phyloP scores from a whole-genome alignment of 1,140 invertebrate species.

The Panulirus ornatus region DNA sequence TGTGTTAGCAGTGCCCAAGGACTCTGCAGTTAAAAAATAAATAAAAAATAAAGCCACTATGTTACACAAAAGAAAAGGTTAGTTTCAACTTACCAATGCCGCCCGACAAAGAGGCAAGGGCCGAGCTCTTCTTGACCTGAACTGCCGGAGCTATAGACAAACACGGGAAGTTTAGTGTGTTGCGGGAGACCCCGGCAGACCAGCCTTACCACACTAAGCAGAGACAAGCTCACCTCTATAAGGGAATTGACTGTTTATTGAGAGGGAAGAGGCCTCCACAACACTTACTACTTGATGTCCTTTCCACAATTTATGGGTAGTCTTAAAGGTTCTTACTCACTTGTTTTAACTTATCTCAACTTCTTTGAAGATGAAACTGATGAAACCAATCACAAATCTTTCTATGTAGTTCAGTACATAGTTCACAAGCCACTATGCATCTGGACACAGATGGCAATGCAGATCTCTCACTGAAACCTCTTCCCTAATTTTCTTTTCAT shows the following conservation, averaged over 20 bases:
- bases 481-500: conserved; percentile 38
- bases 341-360: conserved; percentile 12
- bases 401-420: conserved; percentile 33
- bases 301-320: conserved; percentile 12
- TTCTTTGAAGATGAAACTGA: conserved; percentile 20
- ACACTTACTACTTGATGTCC: conserved; percentile 24
- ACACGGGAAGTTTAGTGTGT: conserved; percentile 74
- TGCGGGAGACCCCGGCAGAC: conserved; percentile 61
- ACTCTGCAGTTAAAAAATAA: not conserved
- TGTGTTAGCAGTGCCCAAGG: not conserved
- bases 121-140: conserved; percentile 83
- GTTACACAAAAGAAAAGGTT: conserved; percentile 47
- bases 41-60: not conserved
- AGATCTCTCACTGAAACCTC: conserved; percentile 54
- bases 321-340: conserved; percentile 16
- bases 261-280: conserved; percentile 70
- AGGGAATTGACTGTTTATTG: conserved; percentile 67
- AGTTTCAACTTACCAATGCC: conserved; percentile 82
- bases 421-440: conserved; percentile 32
- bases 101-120: conserved; percentile 84
- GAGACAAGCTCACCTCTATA: conserved; percentile 69
- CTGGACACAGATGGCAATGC: conserved; percentile 18
- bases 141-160: conserved; percentile 84
- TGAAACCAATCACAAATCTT: conserved; percentile 32
- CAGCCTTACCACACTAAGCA: conserved; percentile 67